Percentiles rank a stretch among this genome's conserved stretches.
phyloP scores from a whole-genome alignment of 2,797 vertebrate genomes.

The Taeniopygia guttata region DNA sequence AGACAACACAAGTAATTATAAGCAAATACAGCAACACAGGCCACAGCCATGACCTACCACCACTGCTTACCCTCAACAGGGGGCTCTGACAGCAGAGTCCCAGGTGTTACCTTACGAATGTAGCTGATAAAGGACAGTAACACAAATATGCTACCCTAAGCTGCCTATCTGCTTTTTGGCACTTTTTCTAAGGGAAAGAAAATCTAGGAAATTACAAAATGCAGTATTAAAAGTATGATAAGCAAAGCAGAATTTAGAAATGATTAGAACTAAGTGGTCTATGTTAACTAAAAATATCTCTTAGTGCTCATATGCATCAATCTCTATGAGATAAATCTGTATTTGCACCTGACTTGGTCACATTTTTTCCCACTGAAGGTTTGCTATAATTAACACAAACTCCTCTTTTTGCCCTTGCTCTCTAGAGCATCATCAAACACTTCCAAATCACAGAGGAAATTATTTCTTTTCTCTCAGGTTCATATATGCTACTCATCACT shows the following conservation, averaged over 20 bases:
- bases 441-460: not conserved
- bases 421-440: not conserved
- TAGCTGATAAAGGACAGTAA: not conserved
- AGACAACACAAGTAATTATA: rapidly evolving
- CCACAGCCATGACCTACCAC: not conserved
- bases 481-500: not conserved
- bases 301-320: not conserved
- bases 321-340: not conserved
- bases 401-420: not conserved
- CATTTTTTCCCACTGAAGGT: not conserved
- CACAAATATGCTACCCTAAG: rapidly evolving
- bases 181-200: not conserved
- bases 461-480: not conserved
- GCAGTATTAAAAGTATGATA: not conserved
- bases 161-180: not conserved
- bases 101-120: rapidly evolving
- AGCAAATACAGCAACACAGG: not conserved
- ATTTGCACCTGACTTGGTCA: not conserved
- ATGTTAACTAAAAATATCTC: not conserved
- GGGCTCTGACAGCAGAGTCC: not conserved
- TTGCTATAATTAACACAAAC: not conserved
- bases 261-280: not conserved
- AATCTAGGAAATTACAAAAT: not conserved
- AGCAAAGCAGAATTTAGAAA: not conserved
- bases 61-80: not conserved